Evolutionary conservation across 2,113 vertebrate genomes (phyloP).

Genomic region (Calonectris borealis): DNA sequence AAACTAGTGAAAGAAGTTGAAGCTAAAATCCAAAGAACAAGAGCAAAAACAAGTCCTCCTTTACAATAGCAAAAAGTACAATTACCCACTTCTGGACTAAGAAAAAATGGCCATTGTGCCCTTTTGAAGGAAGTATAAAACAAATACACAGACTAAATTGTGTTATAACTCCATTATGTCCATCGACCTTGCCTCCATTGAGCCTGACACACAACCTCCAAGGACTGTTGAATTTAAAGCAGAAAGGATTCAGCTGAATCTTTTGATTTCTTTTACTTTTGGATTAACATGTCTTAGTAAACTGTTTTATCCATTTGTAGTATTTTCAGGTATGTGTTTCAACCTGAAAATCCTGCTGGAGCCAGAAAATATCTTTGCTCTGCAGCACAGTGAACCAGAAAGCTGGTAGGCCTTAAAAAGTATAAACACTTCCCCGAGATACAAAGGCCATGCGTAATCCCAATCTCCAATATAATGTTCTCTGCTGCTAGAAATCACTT

Average conservation of each 20-base stretch:
- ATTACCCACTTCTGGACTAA: neutral
- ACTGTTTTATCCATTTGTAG: neutral
- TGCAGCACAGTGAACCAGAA: neutral
- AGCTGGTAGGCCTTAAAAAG: neutral
- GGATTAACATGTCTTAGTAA: neutral
- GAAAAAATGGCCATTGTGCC: neutral
- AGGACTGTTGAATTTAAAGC: neutral
- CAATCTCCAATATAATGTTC: neutral
- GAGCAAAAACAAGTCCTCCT: neutral
- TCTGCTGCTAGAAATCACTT: slow-evolving; percentile 7
- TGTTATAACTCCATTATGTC: neutral
- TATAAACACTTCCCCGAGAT: neutral
- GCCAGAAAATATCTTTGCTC: neutral
- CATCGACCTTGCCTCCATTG: neutral
- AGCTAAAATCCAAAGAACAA: neutral
- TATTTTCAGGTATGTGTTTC: neutral
- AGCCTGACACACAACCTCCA: neutral
- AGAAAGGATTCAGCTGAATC: neutral
- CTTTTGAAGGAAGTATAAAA: neutral
- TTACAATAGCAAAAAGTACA: neutral
- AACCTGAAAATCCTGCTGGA: neutral
- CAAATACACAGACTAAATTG: neutral
- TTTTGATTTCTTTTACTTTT: neutral
- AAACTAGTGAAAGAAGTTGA: neutral
- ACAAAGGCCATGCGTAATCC: neutral